Conservation (phyloP, 2,113 vertebrate species). For the Telmatochromis sp. region DNA sequence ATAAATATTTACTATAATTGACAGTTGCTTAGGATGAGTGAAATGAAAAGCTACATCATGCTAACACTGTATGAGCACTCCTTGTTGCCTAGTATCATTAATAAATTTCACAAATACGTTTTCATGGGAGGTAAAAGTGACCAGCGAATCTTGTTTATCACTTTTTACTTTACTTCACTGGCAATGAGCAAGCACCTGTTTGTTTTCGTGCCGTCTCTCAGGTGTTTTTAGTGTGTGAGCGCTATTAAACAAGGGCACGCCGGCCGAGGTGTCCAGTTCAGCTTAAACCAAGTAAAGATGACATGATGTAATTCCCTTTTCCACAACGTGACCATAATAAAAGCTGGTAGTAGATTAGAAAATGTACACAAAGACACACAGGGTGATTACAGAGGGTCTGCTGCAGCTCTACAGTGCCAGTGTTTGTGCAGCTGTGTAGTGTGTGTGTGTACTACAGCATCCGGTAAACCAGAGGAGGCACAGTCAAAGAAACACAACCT, state of each 20-base stretch:
- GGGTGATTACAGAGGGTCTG: not conserved
- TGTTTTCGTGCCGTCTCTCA: not conserved
- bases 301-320: not conserved
- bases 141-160: not conserved
- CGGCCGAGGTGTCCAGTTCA: not conserved
- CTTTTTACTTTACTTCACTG: not conserved
- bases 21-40: not conserved
- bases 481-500: slow-evolving; percentile 6
- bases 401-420: not conserved
- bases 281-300: not conserved
- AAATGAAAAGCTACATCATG: not conserved
- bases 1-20: not conserved
- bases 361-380: slow-evolving; percentile 1
- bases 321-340: slow-evolving; percentile 4
- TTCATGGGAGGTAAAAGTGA: not conserved
- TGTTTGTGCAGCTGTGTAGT: slow-evolving; percentile 69
- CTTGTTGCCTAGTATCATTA: not conserved
- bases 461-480: slow-evolving; percentile 7
- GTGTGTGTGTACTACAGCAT: not conserved
- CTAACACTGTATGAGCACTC: not conserved
- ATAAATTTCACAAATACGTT: not conserved
- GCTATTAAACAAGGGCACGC: not conserved
- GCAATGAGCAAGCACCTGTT: not conserved
- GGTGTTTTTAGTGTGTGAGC: not conserved
- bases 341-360: not conserved